A percentile compares a stretch with the other conserved stretches of the same genome.
These are phyloP conservation scores for Mesembrinibis cayennensis DNA, from an alignment of 2,113 vertebrate genomes.

Conservation along the genomic window DNA sequence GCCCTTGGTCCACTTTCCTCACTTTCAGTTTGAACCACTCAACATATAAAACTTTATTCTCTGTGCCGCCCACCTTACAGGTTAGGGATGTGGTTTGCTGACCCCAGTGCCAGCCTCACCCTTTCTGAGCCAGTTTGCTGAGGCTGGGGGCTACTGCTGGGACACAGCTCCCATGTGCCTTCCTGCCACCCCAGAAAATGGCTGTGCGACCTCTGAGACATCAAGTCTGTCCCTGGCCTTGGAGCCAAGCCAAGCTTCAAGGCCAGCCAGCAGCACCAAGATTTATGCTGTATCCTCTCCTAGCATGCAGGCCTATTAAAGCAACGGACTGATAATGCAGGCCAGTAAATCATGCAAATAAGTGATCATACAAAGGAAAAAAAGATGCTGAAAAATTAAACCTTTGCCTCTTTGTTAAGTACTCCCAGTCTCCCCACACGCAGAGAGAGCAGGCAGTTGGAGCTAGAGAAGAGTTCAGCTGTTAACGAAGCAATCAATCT, in stretches of 20 bases:
- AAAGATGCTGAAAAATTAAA: neutral
- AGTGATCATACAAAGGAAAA: neutral
- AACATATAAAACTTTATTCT: fast-evolving
- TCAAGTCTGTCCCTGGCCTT: neutral
- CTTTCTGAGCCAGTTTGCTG: neutral
- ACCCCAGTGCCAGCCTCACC: neutral
- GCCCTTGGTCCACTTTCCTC: neutral
- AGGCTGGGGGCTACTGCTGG: neutral
- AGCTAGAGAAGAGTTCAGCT: neutral
- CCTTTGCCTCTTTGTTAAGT: neutral
- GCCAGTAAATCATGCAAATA: neutral
- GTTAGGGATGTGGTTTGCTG: neutral
- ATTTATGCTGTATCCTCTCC: neutral
- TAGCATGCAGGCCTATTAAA: neutral
- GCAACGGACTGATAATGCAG: neutral
- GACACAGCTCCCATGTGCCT: fast-evolving
- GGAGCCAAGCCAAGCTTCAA: neutral
- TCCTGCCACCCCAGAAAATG: neutral
- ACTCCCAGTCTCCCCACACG: neutral
- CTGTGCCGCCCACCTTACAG: fast-evolving
- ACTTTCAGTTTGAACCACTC: neutral
- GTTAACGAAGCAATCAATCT: neutral
- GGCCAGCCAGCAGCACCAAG: neutral
- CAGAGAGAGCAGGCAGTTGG: neutral
- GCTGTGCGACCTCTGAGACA: neutral